Evolutionary conservation across 2,113 vertebrate species (phyloP).

Genomic region (Lycocorax pyrrhopterus): DNA sequence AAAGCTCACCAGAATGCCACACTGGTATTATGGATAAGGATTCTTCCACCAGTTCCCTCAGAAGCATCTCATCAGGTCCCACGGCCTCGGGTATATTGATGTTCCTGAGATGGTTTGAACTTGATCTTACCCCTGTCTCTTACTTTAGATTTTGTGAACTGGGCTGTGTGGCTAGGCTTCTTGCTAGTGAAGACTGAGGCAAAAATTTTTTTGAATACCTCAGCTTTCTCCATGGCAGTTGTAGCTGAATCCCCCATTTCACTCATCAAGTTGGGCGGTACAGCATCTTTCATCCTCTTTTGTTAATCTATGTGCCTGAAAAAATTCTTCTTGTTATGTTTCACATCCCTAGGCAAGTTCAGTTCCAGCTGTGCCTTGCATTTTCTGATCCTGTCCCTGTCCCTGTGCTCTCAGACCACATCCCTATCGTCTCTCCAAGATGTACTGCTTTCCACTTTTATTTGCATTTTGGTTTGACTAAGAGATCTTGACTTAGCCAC

Average conservation of each 20-base stretch:
- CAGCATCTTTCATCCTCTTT: background rate
- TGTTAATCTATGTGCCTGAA: background rate
- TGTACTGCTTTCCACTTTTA: background rate
- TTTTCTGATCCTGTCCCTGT: background rate
- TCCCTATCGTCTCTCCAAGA: background rate
- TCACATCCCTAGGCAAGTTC: background rate
- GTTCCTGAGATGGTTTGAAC: background rate
- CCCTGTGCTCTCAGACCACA: background rate
- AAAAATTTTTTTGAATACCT: background rate
- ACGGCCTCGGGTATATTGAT: background rate
- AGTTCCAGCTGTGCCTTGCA: background rate
- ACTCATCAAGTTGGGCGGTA: rapidly evolving
- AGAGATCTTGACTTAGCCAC: background rate
- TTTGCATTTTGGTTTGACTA: background rate
- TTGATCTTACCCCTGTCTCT: background rate
- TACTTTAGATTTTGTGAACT: background rate
- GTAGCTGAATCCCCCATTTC: background rate
- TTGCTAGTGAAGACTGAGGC: background rate
- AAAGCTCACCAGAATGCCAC: background rate
- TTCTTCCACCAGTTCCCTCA: background rate
- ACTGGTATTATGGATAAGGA: background rate
- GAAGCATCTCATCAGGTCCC: background rate
- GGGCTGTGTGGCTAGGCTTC: no score
- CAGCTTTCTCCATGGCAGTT: background rate
- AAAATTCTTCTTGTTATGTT: background rate